Conservation (phyloP, 2,888 invertebrate species). For the Clusia tigrina region DNA sequence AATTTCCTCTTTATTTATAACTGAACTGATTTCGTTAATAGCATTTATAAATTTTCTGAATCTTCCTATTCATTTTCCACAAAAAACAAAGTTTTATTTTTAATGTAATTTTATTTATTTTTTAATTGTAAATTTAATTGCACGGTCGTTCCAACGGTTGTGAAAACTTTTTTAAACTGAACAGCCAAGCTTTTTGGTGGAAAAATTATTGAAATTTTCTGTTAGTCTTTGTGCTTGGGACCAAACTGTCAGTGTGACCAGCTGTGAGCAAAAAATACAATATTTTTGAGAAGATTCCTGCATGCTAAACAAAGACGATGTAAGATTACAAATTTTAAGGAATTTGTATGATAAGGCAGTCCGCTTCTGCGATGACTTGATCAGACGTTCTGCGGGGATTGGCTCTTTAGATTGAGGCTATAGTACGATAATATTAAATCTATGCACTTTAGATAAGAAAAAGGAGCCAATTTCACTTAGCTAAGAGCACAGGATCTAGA, state of each 20-base stretch:
- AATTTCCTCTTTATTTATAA: conserved; percentile 14
- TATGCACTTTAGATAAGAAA: too few relatives aligned
- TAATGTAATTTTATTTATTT: background rate
- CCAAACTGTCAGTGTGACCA: background rate
- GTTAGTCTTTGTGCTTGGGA: background rate
- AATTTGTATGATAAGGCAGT: too few relatives aligned
- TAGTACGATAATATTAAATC: too few relatives aligned
- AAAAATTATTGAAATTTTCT: conserved; percentile 53
- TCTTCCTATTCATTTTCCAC: conserved; percentile 19
- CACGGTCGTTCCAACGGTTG: conserved; percentile 45
- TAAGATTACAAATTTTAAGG: too few relatives aligned
- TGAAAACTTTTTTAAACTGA: conserved; percentile 57
- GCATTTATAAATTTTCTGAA: background rate
- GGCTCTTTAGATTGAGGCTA: too few relatives aligned
- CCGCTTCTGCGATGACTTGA: too few relatives aligned
- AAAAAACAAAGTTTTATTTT: conserved; percentile 31
- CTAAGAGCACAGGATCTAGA: too few relatives aligned
- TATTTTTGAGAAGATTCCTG: too few relatives aligned
- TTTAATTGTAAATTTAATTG: conserved; percentile 36
- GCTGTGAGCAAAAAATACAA: too few relatives aligned
- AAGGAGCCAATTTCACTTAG: too few relatives aligned
- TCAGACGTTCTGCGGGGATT: too few relatives aligned
- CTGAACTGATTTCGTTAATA: background rate
- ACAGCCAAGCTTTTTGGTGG: conserved; percentile 40
- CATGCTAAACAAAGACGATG: too few relatives aligned